These are phyloP conservation scores for Drosophila kikkawai DNA, from an alignment of 1,140 invertebrate species.

Conservation along the genomic window DNA sequence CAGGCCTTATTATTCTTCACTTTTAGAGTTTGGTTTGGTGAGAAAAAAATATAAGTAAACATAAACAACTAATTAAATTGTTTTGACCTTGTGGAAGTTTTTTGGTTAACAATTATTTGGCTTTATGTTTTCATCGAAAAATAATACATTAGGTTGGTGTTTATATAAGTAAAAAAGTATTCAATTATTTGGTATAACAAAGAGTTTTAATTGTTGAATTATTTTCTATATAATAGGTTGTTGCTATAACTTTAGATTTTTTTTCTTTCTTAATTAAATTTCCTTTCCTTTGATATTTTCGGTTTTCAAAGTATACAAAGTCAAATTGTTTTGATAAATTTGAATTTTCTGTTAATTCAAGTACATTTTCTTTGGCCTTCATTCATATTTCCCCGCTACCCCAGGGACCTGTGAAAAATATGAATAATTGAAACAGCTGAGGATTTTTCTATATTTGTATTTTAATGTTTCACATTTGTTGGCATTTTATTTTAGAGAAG, in stretches of 20 bases:
- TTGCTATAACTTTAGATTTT: not conserved
- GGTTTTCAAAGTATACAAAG: not conserved
- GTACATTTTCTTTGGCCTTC: conserved; percentile 10
- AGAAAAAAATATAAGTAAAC: not conserved
- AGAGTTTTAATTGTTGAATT: not conserved
- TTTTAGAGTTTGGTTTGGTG: not conserved
- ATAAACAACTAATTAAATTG: conserved; percentile 2
- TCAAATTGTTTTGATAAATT: not conserved
- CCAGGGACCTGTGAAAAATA: conserved; percentile 22
- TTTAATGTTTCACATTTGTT: conserved; percentile 14
- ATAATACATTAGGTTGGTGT: not conserved
- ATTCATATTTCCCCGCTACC: not conserved
- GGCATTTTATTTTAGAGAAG: conserved; percentile 1
- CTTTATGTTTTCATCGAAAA: not conserved
- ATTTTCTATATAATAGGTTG: not conserved
- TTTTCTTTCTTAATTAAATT: too few species aligned
- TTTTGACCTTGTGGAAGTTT: not conserved
- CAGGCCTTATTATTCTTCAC: not conserved
- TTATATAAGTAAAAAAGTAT: too few species aligned
- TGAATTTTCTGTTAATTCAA: not conserved
- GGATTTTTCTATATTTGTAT: conserved; percentile 6
- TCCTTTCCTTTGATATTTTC: not conserved
- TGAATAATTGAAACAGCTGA: conserved; percentile 59
- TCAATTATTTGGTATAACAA: not conserved
- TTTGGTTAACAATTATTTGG: not conserved